Evolutionary conservation across 2,888 invertebrate genomes (phyloP), one percentile per base, ranked within the genome.

Genomic region (Arrhopalites spinosus): DNA sequence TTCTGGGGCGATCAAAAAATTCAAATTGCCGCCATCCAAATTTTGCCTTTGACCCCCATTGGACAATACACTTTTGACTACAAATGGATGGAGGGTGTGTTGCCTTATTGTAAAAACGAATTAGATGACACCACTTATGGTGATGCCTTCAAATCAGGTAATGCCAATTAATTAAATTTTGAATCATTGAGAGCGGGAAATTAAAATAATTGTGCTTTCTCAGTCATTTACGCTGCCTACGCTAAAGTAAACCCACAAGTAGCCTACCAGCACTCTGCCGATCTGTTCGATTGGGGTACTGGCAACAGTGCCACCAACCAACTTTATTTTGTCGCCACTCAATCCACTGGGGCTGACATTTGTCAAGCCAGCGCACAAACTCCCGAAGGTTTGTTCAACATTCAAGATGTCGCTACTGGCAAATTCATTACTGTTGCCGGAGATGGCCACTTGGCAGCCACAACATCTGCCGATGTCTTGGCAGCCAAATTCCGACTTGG

Each of bases 251-350:
- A 78, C 50, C 81, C 81, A n/a, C 75, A 77, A 67, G 47, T 69
- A n/a, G 81, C 81, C 0, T 81, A 79, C 56, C n/a, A 15, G 1
- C 75, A 78, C 64, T 79, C 81, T 1, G 13, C 53, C 11, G 27
- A 69, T 1, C 76, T 81, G 8, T 81, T 74, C 25, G 78, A 78
- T 68, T 81, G 81, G 81, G 81, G 81, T 13, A 67, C 77, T 43
- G 81, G 81, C 25, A 81, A 81, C 74, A 78, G 78, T 2, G 81
- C 81, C 15, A 77, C 81, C 0, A 81, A 81, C 68, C 79, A 81
- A 27, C 70, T 81, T 0, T 81, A 81, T 66, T 81, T 81, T 43
- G 78, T 81, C 5, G n/a, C 79, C 1, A 79, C 81, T 23, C 79
- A 81, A 67, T 23, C 61, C 0, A 78, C 81, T 2, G 36, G 3